Conservation (phyloP, 2,113 vertebrate genomes). For the Felis chaus region DNA sequence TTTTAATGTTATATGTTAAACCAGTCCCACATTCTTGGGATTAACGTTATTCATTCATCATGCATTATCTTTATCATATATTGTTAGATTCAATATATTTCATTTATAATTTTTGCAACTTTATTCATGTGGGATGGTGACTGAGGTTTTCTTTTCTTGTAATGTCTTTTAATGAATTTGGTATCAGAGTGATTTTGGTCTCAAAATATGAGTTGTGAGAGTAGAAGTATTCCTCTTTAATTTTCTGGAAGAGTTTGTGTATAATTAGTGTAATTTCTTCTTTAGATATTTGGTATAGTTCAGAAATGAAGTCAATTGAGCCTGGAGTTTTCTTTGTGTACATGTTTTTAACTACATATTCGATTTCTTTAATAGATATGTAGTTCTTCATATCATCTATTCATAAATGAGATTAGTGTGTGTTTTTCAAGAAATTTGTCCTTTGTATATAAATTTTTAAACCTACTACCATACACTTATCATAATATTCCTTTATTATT, state of each 20-base stretch:
- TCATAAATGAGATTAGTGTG: not conserved
- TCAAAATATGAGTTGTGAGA: not conserved
- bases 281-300: not conserved
- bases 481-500: not conserved
- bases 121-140: not conserved
- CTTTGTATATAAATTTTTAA: not conserved
- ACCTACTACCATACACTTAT: not conserved
- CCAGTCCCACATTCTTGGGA: not conserved
- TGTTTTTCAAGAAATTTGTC: not conserved
- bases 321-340: not conserved
- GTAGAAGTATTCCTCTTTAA: not conserved
- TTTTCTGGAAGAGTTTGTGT: not conserved
- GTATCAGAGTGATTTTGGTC: not conserved
- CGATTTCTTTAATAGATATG: not conserved
- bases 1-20: conserved; percentile 18
- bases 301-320: not conserved
- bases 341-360: not conserved
- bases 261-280: not conserved
- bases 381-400: not conserved
- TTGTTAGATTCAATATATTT: not conserved
- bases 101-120: not conserved
- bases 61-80: not conserved
- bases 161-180: conserved; percentile 1
- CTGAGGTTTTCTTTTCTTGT: not conserved
- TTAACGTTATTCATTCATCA: not conserved